These are phyloP conservation scores for Electrophaes corylata DNA, from an alignment of 2,888 invertebrate genomes.

Conservation along the genomic window DNA sequence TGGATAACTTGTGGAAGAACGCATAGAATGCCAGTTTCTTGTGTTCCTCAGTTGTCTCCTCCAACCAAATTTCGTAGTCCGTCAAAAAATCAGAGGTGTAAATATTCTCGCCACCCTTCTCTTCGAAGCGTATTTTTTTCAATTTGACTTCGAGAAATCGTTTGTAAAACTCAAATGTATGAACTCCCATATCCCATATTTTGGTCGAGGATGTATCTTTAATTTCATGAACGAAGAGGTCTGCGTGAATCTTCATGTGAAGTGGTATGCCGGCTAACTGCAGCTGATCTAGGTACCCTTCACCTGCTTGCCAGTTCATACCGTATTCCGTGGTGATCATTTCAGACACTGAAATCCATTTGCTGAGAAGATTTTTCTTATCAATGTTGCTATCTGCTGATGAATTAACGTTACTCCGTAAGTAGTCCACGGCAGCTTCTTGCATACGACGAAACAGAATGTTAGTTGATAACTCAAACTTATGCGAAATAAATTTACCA, in stretches of 20 bases:
- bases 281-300: not conserved
- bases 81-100: not conserved
- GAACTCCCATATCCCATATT: not conserved
- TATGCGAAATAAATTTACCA: not conserved
- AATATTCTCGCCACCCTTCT: not conserved
- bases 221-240: not conserved
- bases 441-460: not conserved
- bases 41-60: not conserved
- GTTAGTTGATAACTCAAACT: not conserved
- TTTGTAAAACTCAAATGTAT: not conserved
- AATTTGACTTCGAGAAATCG: not conserved
- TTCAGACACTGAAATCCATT: not conserved
- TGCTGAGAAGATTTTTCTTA: not conserved
- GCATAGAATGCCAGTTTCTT: constrained; percentile 3
- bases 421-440: not conserved
- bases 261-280: not conserved
- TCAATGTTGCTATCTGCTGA: not conserved
- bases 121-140: not conserved
- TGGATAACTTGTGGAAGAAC: not conserved
- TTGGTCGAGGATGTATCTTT: not conserved
- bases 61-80: not conserved
- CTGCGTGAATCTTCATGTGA: constrained; percentile 1
- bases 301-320: not conserved
- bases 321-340: not conserved
- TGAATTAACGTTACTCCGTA: not conserved